Evolutionary conservation across 2,113 vertebrate species (phyloP).

Genomic region (Helogale parvula): DNA sequence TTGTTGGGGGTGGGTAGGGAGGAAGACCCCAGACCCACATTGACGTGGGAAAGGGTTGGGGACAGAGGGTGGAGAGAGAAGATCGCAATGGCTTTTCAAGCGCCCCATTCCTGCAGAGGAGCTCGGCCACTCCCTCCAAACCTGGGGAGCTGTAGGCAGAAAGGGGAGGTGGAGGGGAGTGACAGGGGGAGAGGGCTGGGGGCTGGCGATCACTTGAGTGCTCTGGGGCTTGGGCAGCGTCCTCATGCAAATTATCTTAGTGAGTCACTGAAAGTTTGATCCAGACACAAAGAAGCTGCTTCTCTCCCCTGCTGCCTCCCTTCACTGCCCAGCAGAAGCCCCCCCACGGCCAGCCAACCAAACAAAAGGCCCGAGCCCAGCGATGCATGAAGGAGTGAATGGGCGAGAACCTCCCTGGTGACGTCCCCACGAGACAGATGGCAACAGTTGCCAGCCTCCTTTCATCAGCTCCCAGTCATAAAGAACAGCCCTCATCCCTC

Average conservation of each 20-base stretch:
- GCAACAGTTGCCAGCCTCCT: constrained; percentile 82
- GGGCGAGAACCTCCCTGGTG: constrained; percentile 57
- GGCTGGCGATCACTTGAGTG: constrained; percentile 4
- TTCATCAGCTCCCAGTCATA: constrained; percentile 71
- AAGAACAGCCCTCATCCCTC: constrained; percentile 59
- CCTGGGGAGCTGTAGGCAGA: neutral
- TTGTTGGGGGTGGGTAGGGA: neutral
- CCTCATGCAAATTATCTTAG: constrained; percentile 56
- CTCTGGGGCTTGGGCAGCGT: constrained; percentile 10
- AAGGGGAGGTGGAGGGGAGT: accelerated
- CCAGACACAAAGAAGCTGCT: constrained; percentile 77
- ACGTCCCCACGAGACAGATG: constrained; percentile 82
- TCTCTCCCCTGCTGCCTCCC: constrained; percentile 15
- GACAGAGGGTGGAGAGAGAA: neutral
- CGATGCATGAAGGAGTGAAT: constrained; percentile 78
- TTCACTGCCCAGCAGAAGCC: neutral
- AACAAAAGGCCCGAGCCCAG: constrained; percentile 85
- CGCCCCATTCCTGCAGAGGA: neutral
- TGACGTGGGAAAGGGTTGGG: neutral
- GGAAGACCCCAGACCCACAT: no score
- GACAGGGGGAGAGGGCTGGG: neutral
- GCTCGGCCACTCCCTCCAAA: neutral
- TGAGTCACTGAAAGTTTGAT: constrained; percentile 68
- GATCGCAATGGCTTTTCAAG: neutral
- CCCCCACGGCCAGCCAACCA: neutral